Evolutionary conservation across 2,888 invertebrate species (phyloP).

Genomic region (Rhorus exstirpatorius): DNA sequence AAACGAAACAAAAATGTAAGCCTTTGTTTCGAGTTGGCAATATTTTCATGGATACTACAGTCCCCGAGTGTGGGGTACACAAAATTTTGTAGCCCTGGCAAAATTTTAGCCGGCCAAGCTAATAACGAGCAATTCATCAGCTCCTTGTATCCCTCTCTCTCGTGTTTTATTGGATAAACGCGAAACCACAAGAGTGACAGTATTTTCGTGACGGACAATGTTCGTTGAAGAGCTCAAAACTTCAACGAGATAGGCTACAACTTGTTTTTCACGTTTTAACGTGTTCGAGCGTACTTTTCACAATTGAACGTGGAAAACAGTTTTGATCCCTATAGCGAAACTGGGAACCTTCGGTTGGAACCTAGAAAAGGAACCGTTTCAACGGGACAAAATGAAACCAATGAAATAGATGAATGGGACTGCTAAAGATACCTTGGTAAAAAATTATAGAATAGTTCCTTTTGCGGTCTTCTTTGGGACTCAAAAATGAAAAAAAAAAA

Average conservation of each 20-base stretch:
- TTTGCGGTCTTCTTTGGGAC: too few species aligned
- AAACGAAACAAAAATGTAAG: conserved; percentile 46
- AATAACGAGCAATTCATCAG: conserved; percentile 55
- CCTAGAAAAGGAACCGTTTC: too few species aligned
- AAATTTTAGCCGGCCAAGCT: conserved; percentile 59
- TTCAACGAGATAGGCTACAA: not conserved
- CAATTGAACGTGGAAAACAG: not conserved
- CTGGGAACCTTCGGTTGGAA: too few species aligned
- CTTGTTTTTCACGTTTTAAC: not conserved
- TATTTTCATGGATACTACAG: conserved; percentile 34
- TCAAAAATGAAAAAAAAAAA: too few species aligned
- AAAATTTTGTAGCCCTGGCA: conserved; percentile 48
- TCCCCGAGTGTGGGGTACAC: conserved; percentile 45
- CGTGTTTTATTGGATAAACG: conserved; percentile 43
- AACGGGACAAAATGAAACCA: too few species aligned
- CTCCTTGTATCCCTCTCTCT: not conserved
- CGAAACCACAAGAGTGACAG: conserved; percentile 20
- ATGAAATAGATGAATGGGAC: too few species aligned
- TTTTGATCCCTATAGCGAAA: too few species aligned
- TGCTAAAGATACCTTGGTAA: too few species aligned
- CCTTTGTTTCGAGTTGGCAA: conserved; percentile 41
- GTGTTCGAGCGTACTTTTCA: not conserved
- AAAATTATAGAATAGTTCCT: too few species aligned
- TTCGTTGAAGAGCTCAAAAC: not conserved
- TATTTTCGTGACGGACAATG: conserved; percentile 38